phyloP scores from a whole-genome alignment of 1,140 invertebrate species.

The Drosophila leontia region DNA sequence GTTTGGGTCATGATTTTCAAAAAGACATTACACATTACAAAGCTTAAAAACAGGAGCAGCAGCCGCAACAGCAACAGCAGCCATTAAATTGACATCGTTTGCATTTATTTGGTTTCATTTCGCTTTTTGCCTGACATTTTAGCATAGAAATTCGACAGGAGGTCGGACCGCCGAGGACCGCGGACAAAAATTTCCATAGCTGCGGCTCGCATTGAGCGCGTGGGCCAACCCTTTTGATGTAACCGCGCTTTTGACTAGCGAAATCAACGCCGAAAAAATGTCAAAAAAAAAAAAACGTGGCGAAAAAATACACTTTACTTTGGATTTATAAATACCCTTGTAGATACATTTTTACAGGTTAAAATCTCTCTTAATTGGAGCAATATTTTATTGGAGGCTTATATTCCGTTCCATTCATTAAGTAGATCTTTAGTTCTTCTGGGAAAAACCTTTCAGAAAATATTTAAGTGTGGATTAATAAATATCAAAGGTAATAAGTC shows the following conservation, averaged over 20 bases:
- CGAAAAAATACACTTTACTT: neutral
- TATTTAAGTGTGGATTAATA: neutral
- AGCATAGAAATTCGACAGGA: slow-evolving; percentile 81
- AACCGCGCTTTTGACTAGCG: slow-evolving; percentile 71
- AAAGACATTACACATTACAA: slow-evolving; percentile 75
- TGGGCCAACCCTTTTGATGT: slow-evolving; percentile 80
- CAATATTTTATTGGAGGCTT: neutral
- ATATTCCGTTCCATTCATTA: neutral
- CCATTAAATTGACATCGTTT: slow-evolving; percentile 82
- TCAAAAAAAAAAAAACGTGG: slow-evolving; percentile 46
- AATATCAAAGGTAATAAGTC: neutral
- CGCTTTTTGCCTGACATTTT: slow-evolving; percentile 71
- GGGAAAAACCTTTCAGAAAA: neutral
- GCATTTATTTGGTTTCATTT: slow-evolving; percentile 79
- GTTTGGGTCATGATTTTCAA: slow-evolving; percentile 54
- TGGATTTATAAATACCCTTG: slow-evolving; percentile 17
- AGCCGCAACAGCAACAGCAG: slow-evolving; percentile 67
- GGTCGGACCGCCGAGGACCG: slow-evolving; percentile 21
- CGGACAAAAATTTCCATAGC: slow-evolving; percentile 75
- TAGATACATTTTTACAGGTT: neutral
- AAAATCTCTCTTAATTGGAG: neutral
- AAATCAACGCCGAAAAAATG: slow-evolving; percentile 69
- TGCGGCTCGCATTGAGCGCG: slow-evolving; percentile 34
- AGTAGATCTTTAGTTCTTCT: neutral
- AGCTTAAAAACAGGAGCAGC: slow-evolving; percentile 30